Conservation (phyloP, 35 echinoderm and acorn worm genomes). For the Nesometra sesokonis region DNA sequence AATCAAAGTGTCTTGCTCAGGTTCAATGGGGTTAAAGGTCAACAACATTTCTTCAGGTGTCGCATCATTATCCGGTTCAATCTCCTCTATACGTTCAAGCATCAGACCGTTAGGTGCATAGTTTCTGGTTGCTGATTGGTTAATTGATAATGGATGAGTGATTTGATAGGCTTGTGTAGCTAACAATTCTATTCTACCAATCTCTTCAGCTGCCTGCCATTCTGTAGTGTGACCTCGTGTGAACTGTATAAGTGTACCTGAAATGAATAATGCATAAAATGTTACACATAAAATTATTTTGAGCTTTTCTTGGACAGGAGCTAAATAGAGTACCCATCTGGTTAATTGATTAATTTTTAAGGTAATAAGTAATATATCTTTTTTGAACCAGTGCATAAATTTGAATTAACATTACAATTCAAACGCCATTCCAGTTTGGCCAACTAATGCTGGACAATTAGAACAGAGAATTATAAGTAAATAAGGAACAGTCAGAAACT, state of each 20-base stretch:
- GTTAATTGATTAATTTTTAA: too few species aligned
- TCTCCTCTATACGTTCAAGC: slow-evolving; percentile 25
- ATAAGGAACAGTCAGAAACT: too few species aligned
- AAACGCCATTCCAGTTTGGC: too few species aligned
- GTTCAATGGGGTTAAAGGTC: slow-evolving; percentile 11
- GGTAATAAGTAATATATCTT: too few species aligned
- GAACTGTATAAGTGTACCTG: slow-evolving; percentile 28
- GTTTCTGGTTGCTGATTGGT: slow-evolving; percentile 10
- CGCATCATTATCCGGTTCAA: background rate
- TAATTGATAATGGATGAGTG: background rate
- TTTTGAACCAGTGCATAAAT: too few species aligned
- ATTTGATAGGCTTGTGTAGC: slow-evolving; percentile 19
- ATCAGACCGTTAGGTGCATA: slow-evolving; percentile 30
- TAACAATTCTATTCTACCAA: slow-evolving; percentile 25
- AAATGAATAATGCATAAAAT: too few species aligned
- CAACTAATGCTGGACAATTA: too few species aligned
- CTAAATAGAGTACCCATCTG: too few species aligned
- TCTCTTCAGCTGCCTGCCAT: slow-evolving; percentile 29
- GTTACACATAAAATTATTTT: too few species aligned
- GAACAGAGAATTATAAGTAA: too few species aligned
- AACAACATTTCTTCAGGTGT: slow-evolving; percentile 11
- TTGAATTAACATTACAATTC: too few species aligned
- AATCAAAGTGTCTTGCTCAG: background rate
- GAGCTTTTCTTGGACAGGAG: too few species aligned
- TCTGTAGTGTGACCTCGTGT: slow-evolving; percentile 25